Evolutionary conservation across 2,113 vertebrate genomes (phyloP), one percentile per base, ranked within the genome.

Genomic region (Pan paniscus): DNA sequence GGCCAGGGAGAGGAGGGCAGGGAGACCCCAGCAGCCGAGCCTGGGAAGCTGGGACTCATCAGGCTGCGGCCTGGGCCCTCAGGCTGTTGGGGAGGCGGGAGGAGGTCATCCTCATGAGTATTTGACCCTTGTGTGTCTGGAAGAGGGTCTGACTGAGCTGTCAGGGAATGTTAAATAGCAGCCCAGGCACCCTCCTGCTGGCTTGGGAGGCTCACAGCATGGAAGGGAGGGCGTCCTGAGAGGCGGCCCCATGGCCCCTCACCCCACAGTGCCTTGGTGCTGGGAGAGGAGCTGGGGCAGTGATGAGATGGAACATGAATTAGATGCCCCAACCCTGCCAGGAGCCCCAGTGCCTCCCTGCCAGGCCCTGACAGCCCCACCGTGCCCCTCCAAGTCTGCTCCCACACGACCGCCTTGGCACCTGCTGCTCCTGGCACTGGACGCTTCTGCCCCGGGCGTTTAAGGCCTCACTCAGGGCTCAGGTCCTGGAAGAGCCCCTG

Each of bases 91-190:
- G 43, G 22, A 90, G 85, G 23, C 3, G 9, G n/a, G 81, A 23
- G 30, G 48, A 6, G 48, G 92, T 83, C 92, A 83, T 30, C 72
- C 55, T 96, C 94, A 87, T 75, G 90, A 96, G 94, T 96, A 93
- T 96, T 90, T 97, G 97, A 96, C 96, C 92, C 70, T 17, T 79
- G 90, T 97, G 96, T 95, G 93, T 95, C 97, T 97, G 93, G 80
- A 38, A 88, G 90, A 97, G 90, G 96, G 93, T 96, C 93, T 90
- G 96, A 35, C 35, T 8, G 83, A 93, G 55, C 75, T 73, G 61
- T 76, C 90, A 57, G 27, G 55, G 64, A 50, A 75, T 86, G 70
- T 80, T 93, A 59, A 94, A 80, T 64, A 32, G 80, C 72, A 40
- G 22, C 22, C 23, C 40, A 1, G 61, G n/a, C 72, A 8, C 70